Evolutionary conservation across 2,888 invertebrate species (phyloP), one percentile per base, ranked within the genome.

Genomic region (Liodrosophila aerea): DNA sequence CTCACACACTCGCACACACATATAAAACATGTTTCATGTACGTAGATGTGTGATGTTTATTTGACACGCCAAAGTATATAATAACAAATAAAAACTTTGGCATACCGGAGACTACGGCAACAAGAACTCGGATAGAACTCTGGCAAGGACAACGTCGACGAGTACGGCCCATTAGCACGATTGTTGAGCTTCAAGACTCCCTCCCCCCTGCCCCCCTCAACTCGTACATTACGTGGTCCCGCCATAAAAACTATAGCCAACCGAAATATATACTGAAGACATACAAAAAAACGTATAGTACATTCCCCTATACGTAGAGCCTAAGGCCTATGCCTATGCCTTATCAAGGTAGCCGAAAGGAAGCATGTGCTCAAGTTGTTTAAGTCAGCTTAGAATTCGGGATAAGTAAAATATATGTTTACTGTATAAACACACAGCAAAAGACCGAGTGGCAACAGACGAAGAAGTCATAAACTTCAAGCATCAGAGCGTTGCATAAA

Each of bases 21-120:
- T 82, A 78, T 78, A 85, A 78, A 85, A 71, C 85, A 78, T 85
- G 78, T 82, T 78, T 82, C 78, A 78, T 82, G 71, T 82, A 82
- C 80, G 65, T 78, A 72, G 80, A 80, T 80, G 85, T 85, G 86
- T 85, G 86, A 80, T 80, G 86, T 85, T 85, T 85, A 85, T 85
- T 85, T 80, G 80, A 80, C 80, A 80, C 86, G 80, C 86, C 84
- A 80, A 80, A 85, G 84, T 85, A 85, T 84, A 85, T 83, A 83
- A 83, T 80, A 83, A 85, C 84, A 80, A 85, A 80, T 80, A 80
- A 83, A 85, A 85, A 83, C 81, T 85, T 83, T 76, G 73, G 67
- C 62, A 64, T 61, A 60, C 64, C 73, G 69, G 63, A 60, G 63
- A 57, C 45, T 43, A 9, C 37, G 64, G 11, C 46, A 31, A 18